Evolutionary conservation across 2,888 invertebrate genomes (phyloP).

Genomic region (Pseudolycoriella hygida): DNA sequence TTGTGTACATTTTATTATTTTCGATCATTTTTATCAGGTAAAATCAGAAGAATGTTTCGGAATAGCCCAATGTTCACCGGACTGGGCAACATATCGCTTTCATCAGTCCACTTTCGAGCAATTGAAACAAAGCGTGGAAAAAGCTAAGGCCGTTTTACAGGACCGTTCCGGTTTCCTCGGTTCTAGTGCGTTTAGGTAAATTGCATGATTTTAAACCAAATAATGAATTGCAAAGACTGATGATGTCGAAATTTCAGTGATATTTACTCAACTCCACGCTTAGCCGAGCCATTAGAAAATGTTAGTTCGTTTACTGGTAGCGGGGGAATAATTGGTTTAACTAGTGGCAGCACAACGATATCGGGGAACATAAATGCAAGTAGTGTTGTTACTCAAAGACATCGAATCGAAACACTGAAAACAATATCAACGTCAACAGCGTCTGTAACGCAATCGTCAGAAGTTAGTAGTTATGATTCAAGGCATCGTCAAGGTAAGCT

Average conservation of each 20-base stretch:
- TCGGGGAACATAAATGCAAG: too few species aligned
- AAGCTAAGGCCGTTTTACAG: conserved; percentile 73
- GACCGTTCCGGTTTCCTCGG: conserved; percentile 53
- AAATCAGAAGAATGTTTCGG: conserved; percentile 33
- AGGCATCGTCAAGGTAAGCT: too few species aligned
- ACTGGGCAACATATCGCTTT: conserved; percentile 64
- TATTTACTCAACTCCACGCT: conserved; percentile 27
- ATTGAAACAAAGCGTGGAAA: conserved; percentile 76
- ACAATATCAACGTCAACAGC: conserved; percentile 15
- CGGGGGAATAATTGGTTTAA: background rate
- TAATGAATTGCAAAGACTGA: too few species aligned
- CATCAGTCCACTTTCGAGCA: conserved; percentile 80
- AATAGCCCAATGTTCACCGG: conserved; percentile 37
- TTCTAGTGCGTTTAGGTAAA: conserved; percentile 56
- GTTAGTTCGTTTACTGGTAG: conserved; percentile 7
- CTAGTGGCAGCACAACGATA: conserved; percentile 10
- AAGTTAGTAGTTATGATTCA: conserved; percentile 6
- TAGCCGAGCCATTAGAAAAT: conserved; percentile 23
- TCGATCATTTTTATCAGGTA: conserved; percentile 13
- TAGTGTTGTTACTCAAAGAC: conserved; percentile 16
- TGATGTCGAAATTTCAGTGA: conserved; percentile 18
- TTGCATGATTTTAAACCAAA: background rate
- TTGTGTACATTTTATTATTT: conserved; percentile 15
- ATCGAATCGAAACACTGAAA: conserved; percentile 24
- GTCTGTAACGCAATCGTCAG: conserved; percentile 13